These are phyloP conservation scores for Hermaeophaga mercurialis DNA, from an alignment of 2,888 invertebrate genomes.

Conservation along the genomic window DNA sequence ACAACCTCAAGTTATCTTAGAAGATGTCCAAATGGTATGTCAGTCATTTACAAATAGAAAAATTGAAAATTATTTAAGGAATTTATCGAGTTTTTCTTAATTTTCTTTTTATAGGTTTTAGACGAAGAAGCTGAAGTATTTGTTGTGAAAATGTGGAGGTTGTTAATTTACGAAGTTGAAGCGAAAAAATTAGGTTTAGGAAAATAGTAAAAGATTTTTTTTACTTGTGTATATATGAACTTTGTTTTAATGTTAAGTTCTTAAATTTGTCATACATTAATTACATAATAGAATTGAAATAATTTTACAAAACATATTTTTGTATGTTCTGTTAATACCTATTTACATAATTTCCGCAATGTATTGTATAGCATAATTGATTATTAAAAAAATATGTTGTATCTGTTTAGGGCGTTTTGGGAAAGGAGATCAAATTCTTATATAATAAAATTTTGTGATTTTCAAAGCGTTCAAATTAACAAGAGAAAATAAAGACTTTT, in stretches of 20 bases:
- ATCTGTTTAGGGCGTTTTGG: background rate
- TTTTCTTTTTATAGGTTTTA: conserved; percentile 74
- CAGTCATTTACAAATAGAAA: conserved; percentile 2
- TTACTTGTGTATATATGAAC: conserved; percentile 26
- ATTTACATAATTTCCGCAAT: conserved; percentile 11
- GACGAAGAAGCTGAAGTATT: conserved; percentile 99
- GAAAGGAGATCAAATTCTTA: too few species aligned
- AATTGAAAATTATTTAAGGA: background rate
- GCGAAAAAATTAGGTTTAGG: conserved; percentile 94
- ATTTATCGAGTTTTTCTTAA: conserved; percentile 1
- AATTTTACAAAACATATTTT: conserved; percentile 16
- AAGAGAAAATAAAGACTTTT: too few species aligned
- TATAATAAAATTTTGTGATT: too few species aligned
- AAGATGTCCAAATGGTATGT: conserved; percentile 97
- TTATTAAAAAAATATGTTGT: conserved; percentile 6
- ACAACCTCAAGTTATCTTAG: conserved; percentile 91
- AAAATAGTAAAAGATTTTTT: conserved; percentile 60
- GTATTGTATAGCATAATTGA: conserved; percentile 3
- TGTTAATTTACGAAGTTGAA: conserved; percentile 99
- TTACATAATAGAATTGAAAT: conserved; percentile 12
- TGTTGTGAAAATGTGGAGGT: conserved; percentile 99
- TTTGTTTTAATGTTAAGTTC: conserved; percentile 12
- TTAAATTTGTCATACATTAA: conserved; percentile 15
- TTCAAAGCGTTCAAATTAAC: background rate
- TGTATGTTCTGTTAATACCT: conserved; percentile 15